Conservation (phyloP, 2,113 vertebrate species). For the Antechinus stuartii region DNA sequence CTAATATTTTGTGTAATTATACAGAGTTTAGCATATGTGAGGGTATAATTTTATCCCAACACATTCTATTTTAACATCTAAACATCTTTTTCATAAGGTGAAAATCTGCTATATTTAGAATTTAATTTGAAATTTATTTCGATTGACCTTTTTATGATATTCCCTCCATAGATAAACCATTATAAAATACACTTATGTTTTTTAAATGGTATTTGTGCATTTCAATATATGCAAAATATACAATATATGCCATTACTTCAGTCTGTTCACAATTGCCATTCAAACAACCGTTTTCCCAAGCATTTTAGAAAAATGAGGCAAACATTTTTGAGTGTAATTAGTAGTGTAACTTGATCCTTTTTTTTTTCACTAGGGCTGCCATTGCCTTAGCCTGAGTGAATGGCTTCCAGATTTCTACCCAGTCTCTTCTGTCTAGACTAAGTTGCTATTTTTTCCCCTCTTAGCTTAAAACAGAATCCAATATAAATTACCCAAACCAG, state of each 20-base stretch:
- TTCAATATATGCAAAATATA: constrained; percentile 41
- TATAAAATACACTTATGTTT: constrained; percentile 42
- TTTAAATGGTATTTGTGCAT: constrained; percentile 74
- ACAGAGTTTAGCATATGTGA: not conserved
- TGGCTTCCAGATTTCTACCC: constrained; percentile 94
- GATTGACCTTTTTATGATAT: not conserved
- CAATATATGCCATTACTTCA: constrained; percentile 47
- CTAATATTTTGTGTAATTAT: not conserved
- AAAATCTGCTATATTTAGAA: constrained; percentile 69
- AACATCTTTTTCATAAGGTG: constrained; percentile 13
- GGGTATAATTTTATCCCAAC: not conserved
- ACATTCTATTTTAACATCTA: constrained; percentile 53
- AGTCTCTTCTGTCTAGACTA: constrained; percentile 94
- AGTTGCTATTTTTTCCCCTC: constrained; percentile 87
- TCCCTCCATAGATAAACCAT: constrained; percentile 29
- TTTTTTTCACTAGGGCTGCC: constrained; percentile 86
- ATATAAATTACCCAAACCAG: constrained; percentile 90
- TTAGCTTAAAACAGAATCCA: constrained; percentile 87
- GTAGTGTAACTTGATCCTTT: constrained; percentile 90
- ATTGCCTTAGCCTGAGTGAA: constrained; percentile 87
- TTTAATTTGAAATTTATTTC: constrained; percentile 53
- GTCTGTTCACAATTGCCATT: constrained; percentile 73
- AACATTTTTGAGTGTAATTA: constrained; percentile 93
- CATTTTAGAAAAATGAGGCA: constrained; percentile 83
- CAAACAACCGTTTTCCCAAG: constrained; percentile 85